A percentile compares a stretch with the other conserved stretches of the same genome.
Conservation (phyloP, 2,888 invertebrate genomes). For the Zaprionus obscuricornis region DNA sequence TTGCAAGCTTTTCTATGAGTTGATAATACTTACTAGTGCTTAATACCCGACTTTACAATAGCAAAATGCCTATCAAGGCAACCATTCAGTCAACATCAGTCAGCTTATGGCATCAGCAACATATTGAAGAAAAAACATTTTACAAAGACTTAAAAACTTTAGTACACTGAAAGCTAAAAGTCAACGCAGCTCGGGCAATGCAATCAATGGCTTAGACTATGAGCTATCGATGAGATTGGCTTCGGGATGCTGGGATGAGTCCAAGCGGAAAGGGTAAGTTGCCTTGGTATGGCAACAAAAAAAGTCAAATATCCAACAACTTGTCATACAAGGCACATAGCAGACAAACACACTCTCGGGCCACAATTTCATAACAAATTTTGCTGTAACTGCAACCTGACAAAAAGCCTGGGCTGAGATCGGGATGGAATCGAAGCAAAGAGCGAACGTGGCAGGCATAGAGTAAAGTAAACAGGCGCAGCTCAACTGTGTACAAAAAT, state of each 20-base stretch:
- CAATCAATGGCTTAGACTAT: conserved; percentile 73
- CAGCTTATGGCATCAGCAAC: conserved; percentile 58
- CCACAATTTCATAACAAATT: conserved; percentile 66
- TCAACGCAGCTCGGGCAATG: conserved; percentile 61
- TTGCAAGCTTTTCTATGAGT: conserved; percentile 24
- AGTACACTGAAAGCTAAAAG: conserved; percentile 49
- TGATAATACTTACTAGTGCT: conserved; percentile 57
- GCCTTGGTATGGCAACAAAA: conserved; percentile 36
- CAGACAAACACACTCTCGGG: conserved; percentile 15
- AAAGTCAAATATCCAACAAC: conserved; percentile 67
- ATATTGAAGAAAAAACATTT: conserved; percentile 51
- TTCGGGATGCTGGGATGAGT: not conserved
- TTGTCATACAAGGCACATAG: conserved; percentile 66
- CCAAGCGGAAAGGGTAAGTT: not conserved
- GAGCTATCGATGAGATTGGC: conserved; percentile 17
- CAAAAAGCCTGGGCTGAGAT: not conserved
- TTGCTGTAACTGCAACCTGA: conserved; percentile 38
- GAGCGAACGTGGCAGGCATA: not conserved
- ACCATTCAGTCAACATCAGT: conserved; percentile 57
- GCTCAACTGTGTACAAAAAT: conserved; percentile 25
- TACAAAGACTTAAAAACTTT: conserved; percentile 64
- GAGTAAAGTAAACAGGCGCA: not conserved
- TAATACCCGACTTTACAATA: conserved; percentile 48
- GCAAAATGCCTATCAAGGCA: conserved; percentile 58
- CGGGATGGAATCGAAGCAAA: conserved; percentile 15